Conservation (phyloP, 1,140 invertebrate genomes). For the Stenopsyche tienmushanensis region DNA sequence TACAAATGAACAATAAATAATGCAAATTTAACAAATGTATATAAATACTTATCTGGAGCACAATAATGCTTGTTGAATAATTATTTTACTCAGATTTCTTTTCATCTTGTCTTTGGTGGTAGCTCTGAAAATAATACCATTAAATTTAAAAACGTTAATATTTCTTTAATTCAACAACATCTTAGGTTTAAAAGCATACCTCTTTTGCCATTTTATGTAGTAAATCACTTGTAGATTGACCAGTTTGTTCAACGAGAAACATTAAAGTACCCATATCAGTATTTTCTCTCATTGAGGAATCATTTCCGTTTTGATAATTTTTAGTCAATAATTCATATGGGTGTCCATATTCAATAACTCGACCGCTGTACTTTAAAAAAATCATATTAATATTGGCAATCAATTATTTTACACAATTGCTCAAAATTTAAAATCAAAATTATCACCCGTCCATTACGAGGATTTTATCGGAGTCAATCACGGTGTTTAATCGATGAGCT, state of each 20-base stretch:
- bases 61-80: too few species aligned
- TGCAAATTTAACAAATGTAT: too few species aligned
- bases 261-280: neutral
- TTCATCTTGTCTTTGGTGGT: neutral
- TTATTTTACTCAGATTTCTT: slow-evolving; percentile 3
- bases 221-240: neutral
- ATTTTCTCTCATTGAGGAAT: neutral
- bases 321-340: slow-evolving; percentile 25
- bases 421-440: neutral
- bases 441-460: slow-evolving; percentile 67
- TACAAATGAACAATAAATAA: too few species aligned
- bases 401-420: neutral
- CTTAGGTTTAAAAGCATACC: too few species aligned
- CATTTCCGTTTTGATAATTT: neutral
- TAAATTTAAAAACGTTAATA: too few species aligned
- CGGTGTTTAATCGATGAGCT: slow-evolving; percentile 78
- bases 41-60: too few species aligned
- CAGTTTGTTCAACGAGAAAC: slow-evolving; percentile 11
- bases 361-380: slow-evolving; percentile 23
- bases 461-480: slow-evolving; percentile 76
- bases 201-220: slow-evolving; percentile 2
- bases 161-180: too few species aligned
- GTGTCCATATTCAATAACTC: slow-evolving; percentile 34
- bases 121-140: slow-evolving; percentile 5
- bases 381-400: neutral